A percentile compares a stretch with the other conserved stretches of the same genome.
Evolutionary conservation across 1,140 invertebrate species (phyloP).

Genomic region (Pseudomyrmex cubaensis): DNA sequence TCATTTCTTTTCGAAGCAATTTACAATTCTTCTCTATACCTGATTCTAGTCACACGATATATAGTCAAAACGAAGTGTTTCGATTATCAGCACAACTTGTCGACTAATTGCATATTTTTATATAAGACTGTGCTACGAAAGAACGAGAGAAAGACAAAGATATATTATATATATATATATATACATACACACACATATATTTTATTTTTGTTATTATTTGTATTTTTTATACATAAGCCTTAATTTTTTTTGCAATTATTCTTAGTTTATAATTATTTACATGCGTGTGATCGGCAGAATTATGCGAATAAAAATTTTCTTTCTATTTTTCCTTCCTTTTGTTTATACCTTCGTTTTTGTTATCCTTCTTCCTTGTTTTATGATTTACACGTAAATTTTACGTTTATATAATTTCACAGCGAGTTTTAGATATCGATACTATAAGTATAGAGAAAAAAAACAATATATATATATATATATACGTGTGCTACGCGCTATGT

Average conservation of each 20-base stretch:
- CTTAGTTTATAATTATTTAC: slow-evolving; percentile 29
- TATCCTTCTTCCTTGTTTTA: neutral
- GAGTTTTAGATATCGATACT: neutral
- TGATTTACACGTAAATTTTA: neutral
- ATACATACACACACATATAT: too few species aligned
- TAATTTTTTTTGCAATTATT: slow-evolving; percentile 16
- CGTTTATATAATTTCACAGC: slow-evolving; percentile 28
- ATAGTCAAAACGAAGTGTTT: slow-evolving; percentile 66
- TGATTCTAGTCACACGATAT: slow-evolving; percentile 78
- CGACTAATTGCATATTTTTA: slow-evolving; percentile 68
- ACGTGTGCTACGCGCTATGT: neutral
- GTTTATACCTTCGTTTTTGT: slow-evolving; percentile 50
- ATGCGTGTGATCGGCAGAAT: slow-evolving; percentile 15
- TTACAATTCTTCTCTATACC: slow-evolving; percentile 72
- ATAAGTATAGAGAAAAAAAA: neutral
- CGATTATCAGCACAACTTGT: slow-evolving; percentile 56
- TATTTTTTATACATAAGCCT: slow-evolving; percentile 33
- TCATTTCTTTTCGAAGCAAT: slow-evolving; percentile 75
- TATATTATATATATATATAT: too few species aligned
- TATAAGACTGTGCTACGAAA: slow-evolving; percentile 59
- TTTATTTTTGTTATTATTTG: slow-evolving; percentile 56
- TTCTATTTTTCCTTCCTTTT: slow-evolving; percentile 58
- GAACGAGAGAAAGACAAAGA: neutral
- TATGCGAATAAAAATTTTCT: slow-evolving; percentile 57
- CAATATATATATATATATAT: too few species aligned